Conservation (phyloP, 2,113 vertebrate genomes). For the Sylvia atricapilla region DNA sequence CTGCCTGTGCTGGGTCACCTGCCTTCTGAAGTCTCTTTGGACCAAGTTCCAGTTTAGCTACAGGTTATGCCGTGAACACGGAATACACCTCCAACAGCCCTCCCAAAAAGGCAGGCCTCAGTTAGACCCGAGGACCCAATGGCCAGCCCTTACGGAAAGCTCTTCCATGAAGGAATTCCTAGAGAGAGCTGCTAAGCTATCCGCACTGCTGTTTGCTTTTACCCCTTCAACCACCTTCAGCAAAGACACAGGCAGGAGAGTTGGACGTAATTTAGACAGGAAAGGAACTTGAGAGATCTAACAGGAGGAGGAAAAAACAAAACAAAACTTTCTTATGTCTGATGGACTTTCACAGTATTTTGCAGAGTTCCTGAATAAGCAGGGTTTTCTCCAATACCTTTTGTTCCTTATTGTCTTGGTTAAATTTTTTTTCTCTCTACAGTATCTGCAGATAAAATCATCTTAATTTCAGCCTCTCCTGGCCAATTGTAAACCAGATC, state of each 20-base stretch:
- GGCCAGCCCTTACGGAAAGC: neutral
- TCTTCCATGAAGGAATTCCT: neutral
- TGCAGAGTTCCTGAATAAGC: neutral
- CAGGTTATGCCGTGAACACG: neutral
- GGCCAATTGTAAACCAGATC: neutral
- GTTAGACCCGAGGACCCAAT: neutral
- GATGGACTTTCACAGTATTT: neutral
- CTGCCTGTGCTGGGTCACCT: neutral
- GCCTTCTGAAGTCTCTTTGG: neutral
- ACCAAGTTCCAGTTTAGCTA: neutral
- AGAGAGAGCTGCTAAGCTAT: neutral
- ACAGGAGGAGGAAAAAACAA: accelerated
- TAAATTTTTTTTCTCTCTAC: neutral
- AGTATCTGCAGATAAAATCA: neutral
- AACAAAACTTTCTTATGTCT: neutral
- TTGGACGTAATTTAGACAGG: neutral
- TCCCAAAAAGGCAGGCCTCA: neutral
- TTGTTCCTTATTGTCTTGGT: neutral
- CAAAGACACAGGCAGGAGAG: neutral
- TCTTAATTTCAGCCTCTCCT: neutral
- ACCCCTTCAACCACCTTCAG: neutral
- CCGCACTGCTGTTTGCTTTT: neutral
- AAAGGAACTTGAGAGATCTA: neutral
- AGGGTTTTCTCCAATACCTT: neutral
- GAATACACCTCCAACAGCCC: neutral